Evolutionary conservation across 2,797 vertebrate species (phyloP).

Genomic region (Pagetopsis macropterus): DNA sequence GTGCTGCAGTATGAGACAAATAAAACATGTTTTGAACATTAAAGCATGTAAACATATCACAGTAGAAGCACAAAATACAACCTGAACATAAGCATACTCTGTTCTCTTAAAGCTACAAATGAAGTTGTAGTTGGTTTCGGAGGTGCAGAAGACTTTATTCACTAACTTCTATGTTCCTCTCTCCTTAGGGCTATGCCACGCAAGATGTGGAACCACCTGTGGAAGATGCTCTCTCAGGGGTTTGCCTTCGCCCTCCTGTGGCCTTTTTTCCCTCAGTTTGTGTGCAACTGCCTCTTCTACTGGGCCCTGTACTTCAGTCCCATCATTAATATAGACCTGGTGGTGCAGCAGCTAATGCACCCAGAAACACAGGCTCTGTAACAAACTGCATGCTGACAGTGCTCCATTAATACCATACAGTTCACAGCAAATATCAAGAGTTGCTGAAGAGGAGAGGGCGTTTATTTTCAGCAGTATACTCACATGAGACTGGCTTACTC

Average conservation of each 20-base stretch:
- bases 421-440: constrained; percentile 34
- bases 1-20: too few species aligned
- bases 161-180: constrained; percentile 16
- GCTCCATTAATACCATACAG: not conserved
- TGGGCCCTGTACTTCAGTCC: constrained; percentile 95
- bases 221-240: constrained; percentile 90
- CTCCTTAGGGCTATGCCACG: constrained; percentile 85
- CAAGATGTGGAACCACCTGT: constrained; percentile 90
- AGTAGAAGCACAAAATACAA: too few species aligned
- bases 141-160: not conserved
- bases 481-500: constrained; percentile 32
- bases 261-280: constrained; percentile 93
- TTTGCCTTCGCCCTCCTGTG: constrained; percentile 91
- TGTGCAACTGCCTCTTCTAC: constrained; percentile 95
- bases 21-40: too few species aligned
- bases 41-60: too few species aligned
- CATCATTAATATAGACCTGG: constrained; percentile 92
- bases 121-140: not conserved
- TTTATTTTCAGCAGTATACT: constrained; percentile 41
- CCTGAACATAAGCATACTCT: too few species aligned
- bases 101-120: not conserved
- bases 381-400: constrained; percentile 34
- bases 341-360: constrained; percentile 90
- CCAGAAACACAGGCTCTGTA: constrained; percentile 88
- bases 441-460: constrained; percentile 28